Evolutionary conservation across 1,140 invertebrate species (phyloP).

Genomic region (Tyrophagus putrescentiae): DNA sequence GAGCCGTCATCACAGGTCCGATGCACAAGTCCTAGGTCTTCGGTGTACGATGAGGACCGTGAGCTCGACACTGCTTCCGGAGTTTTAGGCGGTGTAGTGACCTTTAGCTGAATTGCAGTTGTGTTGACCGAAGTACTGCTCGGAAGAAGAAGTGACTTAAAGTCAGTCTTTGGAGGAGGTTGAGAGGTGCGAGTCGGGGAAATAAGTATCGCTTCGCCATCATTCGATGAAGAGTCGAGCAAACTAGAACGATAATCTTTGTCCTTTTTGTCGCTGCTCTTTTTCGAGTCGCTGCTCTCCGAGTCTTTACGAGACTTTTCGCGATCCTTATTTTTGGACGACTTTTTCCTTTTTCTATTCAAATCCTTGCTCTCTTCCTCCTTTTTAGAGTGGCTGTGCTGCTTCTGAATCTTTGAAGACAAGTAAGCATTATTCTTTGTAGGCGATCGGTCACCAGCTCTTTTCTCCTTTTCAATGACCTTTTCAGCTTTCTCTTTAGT

Average conservation of each 20-base stretch:
- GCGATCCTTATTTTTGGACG: conserved; percentile 29
- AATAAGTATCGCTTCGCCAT: not conserved
- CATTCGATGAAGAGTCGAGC: not conserved
- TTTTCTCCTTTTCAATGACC: not conserved
- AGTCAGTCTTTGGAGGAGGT: not conserved
- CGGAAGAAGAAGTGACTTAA: not conserved
- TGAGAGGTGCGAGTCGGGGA: not conserved
- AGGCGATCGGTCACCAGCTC: not conserved
- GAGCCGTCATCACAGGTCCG: conserved; percentile 14
- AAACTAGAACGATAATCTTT: not conserved
- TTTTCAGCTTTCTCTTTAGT: not conserved
- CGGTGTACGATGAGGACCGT: conserved; percentile 10
- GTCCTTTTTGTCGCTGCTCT: conserved; percentile 9
- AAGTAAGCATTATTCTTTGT: not conserved
- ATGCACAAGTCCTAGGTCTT: not conserved
- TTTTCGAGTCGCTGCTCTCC: not conserved
- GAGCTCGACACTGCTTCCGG: conserved; percentile 11
- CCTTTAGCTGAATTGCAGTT: too few species aligned
- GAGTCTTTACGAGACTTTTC: conserved; percentile 22
- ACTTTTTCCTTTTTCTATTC: conserved; percentile 42
- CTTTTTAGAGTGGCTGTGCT: not conserved
- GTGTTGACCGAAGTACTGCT: too few species aligned
- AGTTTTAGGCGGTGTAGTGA: conserved; percentile 22
- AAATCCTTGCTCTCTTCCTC: not conserved
- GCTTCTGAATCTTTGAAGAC: not conserved